Conservation (phyloP, 1,140 invertebrate genomes). For the Aphelenchoides fujianensis region DNA sequence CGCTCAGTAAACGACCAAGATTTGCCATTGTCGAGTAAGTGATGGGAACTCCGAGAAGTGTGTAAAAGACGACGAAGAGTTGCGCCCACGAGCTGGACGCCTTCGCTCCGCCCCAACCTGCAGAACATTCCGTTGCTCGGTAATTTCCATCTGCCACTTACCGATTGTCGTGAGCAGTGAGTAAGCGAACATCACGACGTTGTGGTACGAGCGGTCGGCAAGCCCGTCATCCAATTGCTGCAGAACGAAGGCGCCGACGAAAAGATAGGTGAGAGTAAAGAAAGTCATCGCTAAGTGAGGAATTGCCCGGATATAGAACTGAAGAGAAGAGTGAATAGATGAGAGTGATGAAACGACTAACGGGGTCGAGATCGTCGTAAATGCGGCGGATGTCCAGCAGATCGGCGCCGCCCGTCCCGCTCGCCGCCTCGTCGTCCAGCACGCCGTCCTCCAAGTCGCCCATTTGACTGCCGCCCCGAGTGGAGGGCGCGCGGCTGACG, state of each 20-base stretch:
- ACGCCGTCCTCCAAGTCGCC: constrained; percentile 3
- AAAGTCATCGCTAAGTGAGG: neutral
- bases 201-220: neutral
- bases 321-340: neutral
- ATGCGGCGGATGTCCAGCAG: neutral
- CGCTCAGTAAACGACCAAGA: constrained; percentile 36
- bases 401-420: neutral
- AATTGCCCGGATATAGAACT: constrained; percentile 8
- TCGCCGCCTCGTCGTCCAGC: neutral
- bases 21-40: constrained; percentile 33
- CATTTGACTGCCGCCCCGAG: neutral
- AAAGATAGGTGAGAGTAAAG: neutral
- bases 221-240: neutral
- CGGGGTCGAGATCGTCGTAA: neutral
- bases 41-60: constrained; percentile 32
- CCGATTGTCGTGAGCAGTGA: neutral
- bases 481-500: neutral
- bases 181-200: neutral
- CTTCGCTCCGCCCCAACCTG: neutral
- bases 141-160: neutral
- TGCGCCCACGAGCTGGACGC: neutral
- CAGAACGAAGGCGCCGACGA: neutral
- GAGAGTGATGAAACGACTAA: neutral
- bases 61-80: neutral
- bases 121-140: neutral